Evolutionary conservation across 2,113 vertebrate species (phyloP), one percentile per base, ranked within the genome.

Genomic region (Hemichromis elongatus): DNA sequence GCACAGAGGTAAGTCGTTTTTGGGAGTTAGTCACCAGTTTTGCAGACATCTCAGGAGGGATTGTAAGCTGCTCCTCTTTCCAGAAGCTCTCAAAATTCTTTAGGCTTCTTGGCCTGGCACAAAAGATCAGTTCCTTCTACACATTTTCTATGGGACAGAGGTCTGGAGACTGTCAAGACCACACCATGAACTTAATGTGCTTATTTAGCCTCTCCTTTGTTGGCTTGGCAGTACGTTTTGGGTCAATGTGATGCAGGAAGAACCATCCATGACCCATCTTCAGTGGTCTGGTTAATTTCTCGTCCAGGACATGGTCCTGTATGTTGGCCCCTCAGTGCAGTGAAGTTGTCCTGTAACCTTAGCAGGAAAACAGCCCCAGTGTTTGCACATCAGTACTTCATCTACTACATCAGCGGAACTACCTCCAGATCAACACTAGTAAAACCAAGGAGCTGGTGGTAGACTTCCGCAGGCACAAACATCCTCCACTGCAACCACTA

Each of bases 371-470:
- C 2, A 14, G 61, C 4, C n/a, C 11, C 0, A 66, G 40, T 40
- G 35, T 66, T 66, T 40, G 35, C 0, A 66, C 21, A 0, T 40
- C 0, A 3, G 7, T 66, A 40, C 61, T 40, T 66, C n/a, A n/a
- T n/a, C n/a, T n/a, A n/a, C n/a, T n/a, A n/a, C n/a, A n/a, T n/a
- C n/a, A n/a, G n/a, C n/a, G n/a, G n/a, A n/a, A n/a, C n/a, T n/a
- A n/a, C n/a, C n/a, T n/a, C n/a, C n/a, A n/a, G n/a, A n/a, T n/a
- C n/a, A n/a, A n/a, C n/a, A n/a, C n/a, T n/a, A n/a, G n/a, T n/a
- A n/a, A n/a, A n/a, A n/a, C n/a, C n/a, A n/a, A n/a, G n/a, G n/a
- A n/a, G n/a, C n/a, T n/a, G n/a, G n/a, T n/a, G n/a, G n/a, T n/a
- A n/a, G n/a, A n/a, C n/a, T n/a, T n/a, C n/a, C n/a, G n/a, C n/a